These are phyloP conservation scores for Cephus spinipes DNA, from an alignment of 2,888 invertebrate species.

Conservation along the genomic window DNA sequence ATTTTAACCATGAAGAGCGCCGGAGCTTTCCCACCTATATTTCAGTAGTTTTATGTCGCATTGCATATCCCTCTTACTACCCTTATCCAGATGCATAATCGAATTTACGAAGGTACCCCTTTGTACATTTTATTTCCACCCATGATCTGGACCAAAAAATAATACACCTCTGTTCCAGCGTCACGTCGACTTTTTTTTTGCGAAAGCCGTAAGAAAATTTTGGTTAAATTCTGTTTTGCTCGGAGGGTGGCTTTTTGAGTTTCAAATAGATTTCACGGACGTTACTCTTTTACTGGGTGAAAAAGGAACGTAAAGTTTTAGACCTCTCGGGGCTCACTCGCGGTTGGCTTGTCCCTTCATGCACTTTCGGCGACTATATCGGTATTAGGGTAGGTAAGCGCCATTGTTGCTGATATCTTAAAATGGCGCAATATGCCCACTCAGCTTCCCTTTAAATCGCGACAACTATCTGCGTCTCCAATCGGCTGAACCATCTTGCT, in stretches of 20 bases:
- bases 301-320: background rate
- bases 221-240: background rate
- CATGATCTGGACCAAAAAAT: background rate
- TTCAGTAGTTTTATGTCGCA: background rate
- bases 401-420: slow-evolving; percentile 22
- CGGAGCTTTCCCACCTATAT: background rate
- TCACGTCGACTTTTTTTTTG: background rate
- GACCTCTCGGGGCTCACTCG: slow-evolving; percentile 6
- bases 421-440: slow-evolving; percentile 41
- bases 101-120: background rate
- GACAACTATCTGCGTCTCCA: slow-evolving; percentile 44
- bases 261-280: background rate
- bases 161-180: background rate
- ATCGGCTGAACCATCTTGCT: slow-evolving; percentile 48
- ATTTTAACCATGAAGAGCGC: background rate
- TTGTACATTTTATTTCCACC: background rate
- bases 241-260: background rate
- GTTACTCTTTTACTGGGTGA: background rate
- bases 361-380: background rate
- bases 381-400: background rate
- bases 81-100: background rate
- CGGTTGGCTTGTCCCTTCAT: slow-evolving; percentile 10
- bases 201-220: background rate
- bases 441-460: slow-evolving; percentile 52
- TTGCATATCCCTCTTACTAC: background rate